phyloP scores from a whole-genome alignment of 2,113 vertebrate genomes.

The Cinclus mexicanus region DNA sequence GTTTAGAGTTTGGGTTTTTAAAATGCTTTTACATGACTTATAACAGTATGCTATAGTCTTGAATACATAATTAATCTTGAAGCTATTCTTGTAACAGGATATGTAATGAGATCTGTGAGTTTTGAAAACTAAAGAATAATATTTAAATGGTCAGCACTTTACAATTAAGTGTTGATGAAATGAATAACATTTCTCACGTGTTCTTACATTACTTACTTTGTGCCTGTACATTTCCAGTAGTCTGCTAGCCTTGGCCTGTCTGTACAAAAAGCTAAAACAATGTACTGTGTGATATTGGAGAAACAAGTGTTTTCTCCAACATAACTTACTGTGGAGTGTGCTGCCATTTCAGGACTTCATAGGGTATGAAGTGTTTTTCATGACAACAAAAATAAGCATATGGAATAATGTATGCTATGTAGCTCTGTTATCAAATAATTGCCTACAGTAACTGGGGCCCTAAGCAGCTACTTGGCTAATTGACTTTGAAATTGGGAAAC shows the following conservation, averaged over 20 bases:
- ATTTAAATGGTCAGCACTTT: conserved; percentile 6
- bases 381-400: background rate
- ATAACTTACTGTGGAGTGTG: background rate
- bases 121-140: background rate
- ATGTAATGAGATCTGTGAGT: background rate
- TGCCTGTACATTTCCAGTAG: background rate
- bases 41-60: background rate
- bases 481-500: background rate
- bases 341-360: background rate
- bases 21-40: background rate
- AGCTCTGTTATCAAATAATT: background rate
- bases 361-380: background rate
- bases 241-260: background rate
- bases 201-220: background rate
- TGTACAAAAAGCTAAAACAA: background rate
- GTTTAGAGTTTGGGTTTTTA: background rate
- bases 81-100: background rate
- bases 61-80: background rate
- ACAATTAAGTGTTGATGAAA: background rate
- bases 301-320: background rate
- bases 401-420: background rate
- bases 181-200: background rate
- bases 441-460: background rate
- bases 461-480: background rate
- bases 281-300: background rate